phyloP scores from a whole-genome alignment of 2,113 vertebrate species.

The Lagopus leucura region DNA sequence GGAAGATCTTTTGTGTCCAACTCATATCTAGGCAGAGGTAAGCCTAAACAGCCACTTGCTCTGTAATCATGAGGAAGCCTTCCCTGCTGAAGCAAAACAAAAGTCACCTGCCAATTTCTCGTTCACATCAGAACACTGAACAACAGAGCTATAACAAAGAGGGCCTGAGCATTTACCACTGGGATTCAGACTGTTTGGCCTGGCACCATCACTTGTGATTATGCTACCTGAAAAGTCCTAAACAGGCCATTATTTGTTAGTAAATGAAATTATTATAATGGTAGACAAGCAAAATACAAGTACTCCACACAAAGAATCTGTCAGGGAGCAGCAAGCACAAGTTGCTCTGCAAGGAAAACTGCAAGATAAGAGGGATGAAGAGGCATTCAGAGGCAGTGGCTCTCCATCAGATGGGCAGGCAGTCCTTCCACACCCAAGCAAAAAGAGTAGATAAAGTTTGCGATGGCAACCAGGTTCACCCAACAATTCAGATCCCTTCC shows the following conservation, averaged over 20 bases:
- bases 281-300: background rate
- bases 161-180: background rate
- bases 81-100: background rate
- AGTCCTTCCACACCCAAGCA: background rate
- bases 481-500: background rate
- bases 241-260: background rate
- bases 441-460: background rate
- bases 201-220: background rate
- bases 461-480: background rate
- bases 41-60: background rate
- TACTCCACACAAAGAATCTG: background rate
- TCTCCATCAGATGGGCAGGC: background rate
- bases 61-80: background rate
- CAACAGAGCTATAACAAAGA: background rate
- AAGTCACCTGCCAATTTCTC: background rate
- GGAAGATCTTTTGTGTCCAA: background rate
- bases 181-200: background rate
- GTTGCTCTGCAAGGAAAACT: background rate
- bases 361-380: accelerated
- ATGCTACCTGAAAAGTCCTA: background rate
- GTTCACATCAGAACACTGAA: background rate
- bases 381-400: background rate
- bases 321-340: background rate
- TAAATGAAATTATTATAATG: background rate
- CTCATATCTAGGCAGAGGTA: background rate